Percentiles rank a stretch among this genome's conserved stretches.
These are phyloP conservation scores for Trichogramma evanescens DNA, from an alignment of 2,888 invertebrate genomes.

Conservation along the genomic window DNA sequence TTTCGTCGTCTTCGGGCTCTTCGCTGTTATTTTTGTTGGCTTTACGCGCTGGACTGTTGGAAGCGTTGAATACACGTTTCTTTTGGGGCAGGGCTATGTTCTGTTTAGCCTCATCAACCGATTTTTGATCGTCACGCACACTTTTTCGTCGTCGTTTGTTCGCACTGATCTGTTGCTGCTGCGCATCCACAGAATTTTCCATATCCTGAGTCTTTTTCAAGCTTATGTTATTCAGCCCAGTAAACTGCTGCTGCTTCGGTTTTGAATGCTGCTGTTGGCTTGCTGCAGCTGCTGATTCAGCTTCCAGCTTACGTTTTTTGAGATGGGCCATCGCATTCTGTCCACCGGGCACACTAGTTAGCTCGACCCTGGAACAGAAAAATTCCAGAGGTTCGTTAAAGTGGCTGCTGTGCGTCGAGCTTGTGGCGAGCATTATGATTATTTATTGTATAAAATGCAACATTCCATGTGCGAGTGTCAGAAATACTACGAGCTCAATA, in stretches of 20 bases:
- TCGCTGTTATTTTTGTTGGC: constrained; percentile 39
- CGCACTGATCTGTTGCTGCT: neutral
- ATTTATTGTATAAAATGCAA: too few relatives aligned
- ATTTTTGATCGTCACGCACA: constrained; percentile 38
- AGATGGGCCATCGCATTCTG: constrained; percentile 58
- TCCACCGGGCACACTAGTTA: constrained; percentile 52
- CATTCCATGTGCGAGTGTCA: too few relatives aligned
- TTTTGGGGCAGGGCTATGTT: constrained; percentile 54
- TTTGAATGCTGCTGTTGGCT: constrained; percentile 17
- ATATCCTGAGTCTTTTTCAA: constrained; percentile 42
- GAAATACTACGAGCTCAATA: too few relatives aligned
- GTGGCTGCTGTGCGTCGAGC: neutral
- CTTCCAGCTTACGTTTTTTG: constrained; percentile 65
- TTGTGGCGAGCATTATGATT: too few relatives aligned
- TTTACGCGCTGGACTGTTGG: constrained; percentile 47
- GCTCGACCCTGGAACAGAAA: constrained; percentile 49
- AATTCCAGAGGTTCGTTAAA: constrained; percentile 40
- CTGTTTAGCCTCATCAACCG: constrained; percentile 38
- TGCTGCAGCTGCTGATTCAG: constrained; percentile 44
- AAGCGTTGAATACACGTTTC: constrained; percentile 50
- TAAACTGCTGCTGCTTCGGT: constrained; percentile 31
- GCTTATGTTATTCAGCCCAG: constrained; percentile 28
- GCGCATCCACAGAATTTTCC: constrained; percentile 49
- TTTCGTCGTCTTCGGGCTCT: constrained; percentile 67
- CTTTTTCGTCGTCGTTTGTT: constrained; percentile 50